A percentile compares a stretch with the other conserved stretches of the same genome.
phyloP scores from a whole-genome alignment of 2,797 vertebrate genomes.

The Discoglossus pictus region DNA sequence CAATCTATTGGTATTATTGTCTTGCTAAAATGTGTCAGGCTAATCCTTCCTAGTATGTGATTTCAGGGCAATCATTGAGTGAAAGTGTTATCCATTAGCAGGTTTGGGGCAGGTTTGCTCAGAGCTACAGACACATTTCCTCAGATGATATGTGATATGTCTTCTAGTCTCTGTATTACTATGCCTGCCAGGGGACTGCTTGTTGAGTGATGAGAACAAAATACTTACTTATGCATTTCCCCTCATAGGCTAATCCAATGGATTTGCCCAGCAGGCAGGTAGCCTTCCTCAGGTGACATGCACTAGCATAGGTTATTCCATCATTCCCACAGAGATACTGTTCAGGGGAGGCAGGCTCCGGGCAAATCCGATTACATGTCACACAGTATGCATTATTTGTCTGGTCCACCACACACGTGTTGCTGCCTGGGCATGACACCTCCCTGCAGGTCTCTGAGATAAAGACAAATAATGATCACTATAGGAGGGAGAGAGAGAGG shows the following conservation, averaged over 20 bases:
- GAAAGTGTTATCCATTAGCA: no score
- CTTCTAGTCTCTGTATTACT: no score
- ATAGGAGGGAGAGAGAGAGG: no score
- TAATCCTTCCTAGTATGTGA: no score
- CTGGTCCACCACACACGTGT: conserved; percentile 96
- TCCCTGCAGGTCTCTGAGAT: conserved; percentile 92
- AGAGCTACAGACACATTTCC: no score
- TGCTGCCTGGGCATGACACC: conserved; percentile 91
- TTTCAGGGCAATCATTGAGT: no score
- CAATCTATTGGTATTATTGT: no score
- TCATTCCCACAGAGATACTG: conserved; percentile 97
- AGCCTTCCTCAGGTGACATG: conserved; percentile 94
- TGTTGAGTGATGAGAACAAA: background rate
- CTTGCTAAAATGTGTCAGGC: no score
- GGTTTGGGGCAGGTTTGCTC: no score
- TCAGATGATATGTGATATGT: no score
- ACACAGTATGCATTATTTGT: conserved; percentile 98
- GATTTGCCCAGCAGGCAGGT: conserved; percentile 94
- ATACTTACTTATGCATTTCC: conserved; percentile 97
- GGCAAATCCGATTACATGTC: conserved; percentile 95
- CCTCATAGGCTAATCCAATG: conserved; percentile 95
- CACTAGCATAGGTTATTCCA: conserved; percentile 90
- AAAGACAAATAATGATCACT: conserved; percentile 50
- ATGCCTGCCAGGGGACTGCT: background rate
- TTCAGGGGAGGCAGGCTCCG: conserved; percentile 87